Evolutionary conservation across 2,888 invertebrate species (phyloP).

Genomic region (Caenorhabditis angaria): DNA sequence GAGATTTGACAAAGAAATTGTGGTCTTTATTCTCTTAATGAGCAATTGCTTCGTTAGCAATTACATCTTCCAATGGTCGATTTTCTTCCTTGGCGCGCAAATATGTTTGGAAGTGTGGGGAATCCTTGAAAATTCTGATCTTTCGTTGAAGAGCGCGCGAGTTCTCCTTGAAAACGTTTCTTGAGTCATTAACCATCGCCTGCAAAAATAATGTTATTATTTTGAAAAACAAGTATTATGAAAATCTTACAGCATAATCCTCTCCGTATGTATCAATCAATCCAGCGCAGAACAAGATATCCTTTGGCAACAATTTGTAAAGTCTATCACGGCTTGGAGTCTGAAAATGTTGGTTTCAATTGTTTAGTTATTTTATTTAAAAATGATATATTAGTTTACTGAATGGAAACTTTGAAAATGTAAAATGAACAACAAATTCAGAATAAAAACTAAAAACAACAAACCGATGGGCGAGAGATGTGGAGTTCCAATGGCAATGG

Average conservation of each 20-base stretch:
- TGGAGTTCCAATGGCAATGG: constrained; percentile 54
- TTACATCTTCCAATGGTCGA: constrained; percentile 45
- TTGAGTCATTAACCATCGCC: constrained; percentile 64
- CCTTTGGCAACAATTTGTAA: constrained; percentile 66
- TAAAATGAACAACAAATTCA: constrained; percentile 14
- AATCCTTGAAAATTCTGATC: constrained; percentile 69
- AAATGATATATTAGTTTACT: background rate
- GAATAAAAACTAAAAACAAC: constrained; percentile 3
- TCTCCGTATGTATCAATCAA: constrained; percentile 67
- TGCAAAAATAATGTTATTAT: constrained; percentile 46
- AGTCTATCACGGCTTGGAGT: constrained; percentile 62
- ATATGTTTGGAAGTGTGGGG: constrained; percentile 60
- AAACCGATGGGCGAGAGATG: constrained; percentile 52
- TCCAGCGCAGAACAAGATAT: constrained; percentile 67
- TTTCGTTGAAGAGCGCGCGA: constrained; percentile 63
- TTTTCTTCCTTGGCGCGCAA: constrained; percentile 53
- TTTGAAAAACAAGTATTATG: too few relatives aligned
- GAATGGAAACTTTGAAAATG: background rate
- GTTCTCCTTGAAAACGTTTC: constrained; percentile 65
- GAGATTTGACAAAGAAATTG: constrained; percentile 12
- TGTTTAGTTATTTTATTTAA: background rate
- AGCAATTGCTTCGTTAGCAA: constrained; percentile 43
- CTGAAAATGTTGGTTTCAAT: too few relatives aligned
- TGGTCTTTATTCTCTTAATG: constrained; percentile 9
- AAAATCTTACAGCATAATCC: constrained; percentile 57